These are phyloP conservation scores for Lepidurus arcticus DNA, from an alignment of 1,140 invertebrate genomes.

Conservation along the genomic window DNA sequence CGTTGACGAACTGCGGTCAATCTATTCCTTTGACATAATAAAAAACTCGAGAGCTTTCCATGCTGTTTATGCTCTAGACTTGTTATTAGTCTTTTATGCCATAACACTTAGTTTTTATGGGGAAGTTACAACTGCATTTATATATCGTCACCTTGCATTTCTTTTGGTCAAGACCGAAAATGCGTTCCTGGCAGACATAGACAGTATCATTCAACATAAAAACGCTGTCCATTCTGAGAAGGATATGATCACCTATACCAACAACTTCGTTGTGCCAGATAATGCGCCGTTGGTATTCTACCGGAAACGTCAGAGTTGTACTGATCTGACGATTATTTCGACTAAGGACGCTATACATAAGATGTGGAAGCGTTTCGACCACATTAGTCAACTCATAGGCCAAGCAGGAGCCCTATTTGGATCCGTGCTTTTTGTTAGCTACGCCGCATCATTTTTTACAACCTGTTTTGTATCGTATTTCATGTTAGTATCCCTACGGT, in stretches of 20 bases:
- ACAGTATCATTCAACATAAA: neutral
- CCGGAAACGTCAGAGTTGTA: neutral
- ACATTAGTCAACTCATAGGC: neutral
- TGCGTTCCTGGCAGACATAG: neutral
- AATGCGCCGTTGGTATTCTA: too few species aligned
- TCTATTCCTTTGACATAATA: too few species aligned
- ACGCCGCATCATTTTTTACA: neutral
- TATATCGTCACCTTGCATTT: neutral
- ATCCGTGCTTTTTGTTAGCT: neutral
- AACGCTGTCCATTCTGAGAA: neutral
- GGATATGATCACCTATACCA: neutral
- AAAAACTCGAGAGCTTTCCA: too few species aligned
- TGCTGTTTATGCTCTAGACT: too few species aligned
- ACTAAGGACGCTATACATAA: neutral
- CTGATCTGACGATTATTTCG: neutral
- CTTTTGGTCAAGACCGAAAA: neutral
- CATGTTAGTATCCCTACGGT: neutral
- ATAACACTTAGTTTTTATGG: neutral
- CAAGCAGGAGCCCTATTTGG: neutral
- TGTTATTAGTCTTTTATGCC: neutral
- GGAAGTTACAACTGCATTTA: neutral
- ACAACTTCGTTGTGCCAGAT: neutral
- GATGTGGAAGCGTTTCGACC: neutral
- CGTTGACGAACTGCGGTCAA: too few species aligned
- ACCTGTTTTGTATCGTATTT: neutral